Base-by-base conservation (phyloP, 2,888 invertebrate genomes). In the Hyposoter dolosus region DNA sequence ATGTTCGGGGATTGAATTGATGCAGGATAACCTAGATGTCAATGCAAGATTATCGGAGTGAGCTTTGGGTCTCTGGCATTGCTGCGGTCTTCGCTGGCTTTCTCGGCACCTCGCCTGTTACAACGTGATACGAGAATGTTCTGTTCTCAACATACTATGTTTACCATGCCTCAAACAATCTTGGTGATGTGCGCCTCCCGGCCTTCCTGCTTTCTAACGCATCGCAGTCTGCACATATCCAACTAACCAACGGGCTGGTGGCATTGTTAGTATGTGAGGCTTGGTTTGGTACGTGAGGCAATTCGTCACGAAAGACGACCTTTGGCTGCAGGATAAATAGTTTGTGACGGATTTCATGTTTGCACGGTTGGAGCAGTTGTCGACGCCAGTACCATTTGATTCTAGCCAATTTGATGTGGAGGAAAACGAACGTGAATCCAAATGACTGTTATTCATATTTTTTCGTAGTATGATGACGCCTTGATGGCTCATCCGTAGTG, bases 21-120 rank as follows among this genome's bases (percentile, higher is more conserved):
- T 85, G 85, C 79, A 71, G 85, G 85, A 85, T 85, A 85, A 85
- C 82, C 82, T 75, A 79, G 82, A 85, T 85, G 85, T 85, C 85
- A 79, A 85, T 82, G 74, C 75, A 71, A 82, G 82, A 85, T 85
- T 82, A 85, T 85, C 82, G 79, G 74, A 69, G 75, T 82, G 53
- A 72, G 82, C 75, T 79, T 82, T 85, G 79, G 79, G 28, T 75
- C 79, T 56, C 53, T 82, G 78, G 82, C 71, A 82, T 82, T 82
- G 76, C 78, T 82, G 85, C 68, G 74, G 85, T 79, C 82, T 79
- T 63, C 60, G 32, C 60, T 74, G 53, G 56, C 50, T 76, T 60
- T 43, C 68, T 69, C 68, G 47, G 47, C 69, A 43, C 17, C 47
- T 53, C 53, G 77, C 79, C 85, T 85, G 85, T 69, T 79, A 65